A percentile compares a stretch with the other conserved stretches of the same genome.
Conservation (phyloP, 2,888 invertebrate species). For the Monoplex corrugatus region DNA sequence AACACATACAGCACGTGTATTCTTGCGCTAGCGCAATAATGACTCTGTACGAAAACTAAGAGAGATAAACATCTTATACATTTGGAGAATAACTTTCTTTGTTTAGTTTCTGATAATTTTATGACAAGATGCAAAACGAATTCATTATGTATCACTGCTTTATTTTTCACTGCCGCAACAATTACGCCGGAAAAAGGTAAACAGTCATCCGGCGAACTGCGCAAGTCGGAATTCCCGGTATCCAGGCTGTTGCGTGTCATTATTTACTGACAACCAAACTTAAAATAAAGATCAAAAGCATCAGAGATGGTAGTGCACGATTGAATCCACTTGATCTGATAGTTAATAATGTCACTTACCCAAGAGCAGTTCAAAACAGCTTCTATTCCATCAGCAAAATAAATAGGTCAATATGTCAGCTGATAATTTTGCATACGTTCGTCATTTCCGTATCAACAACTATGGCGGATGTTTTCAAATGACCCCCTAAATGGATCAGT, state of each 20-base stretch:
- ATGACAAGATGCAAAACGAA: background rate
- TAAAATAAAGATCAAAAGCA: constrained; percentile 35
- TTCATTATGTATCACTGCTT: constrained; percentile 27
- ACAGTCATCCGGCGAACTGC: constrained; percentile 64
- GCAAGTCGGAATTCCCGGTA: constrained; percentile 72
- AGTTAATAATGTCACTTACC: background rate
- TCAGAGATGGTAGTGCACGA: background rate
- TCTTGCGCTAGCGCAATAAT: constrained; percentile 26
- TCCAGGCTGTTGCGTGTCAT: constrained; percentile 63
- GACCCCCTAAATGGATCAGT: constrained; percentile 22
- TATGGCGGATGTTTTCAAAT: constrained; percentile 77
- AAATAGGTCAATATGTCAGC: constrained; percentile 57
- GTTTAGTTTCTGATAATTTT: background rate
- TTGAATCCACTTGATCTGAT: background rate
- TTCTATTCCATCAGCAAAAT: background rate
- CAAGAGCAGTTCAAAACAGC: background rate
- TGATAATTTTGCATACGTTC: constrained; percentile 57
- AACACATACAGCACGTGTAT: constrained; percentile 34
- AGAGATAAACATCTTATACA: too few species aligned
- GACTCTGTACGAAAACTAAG: background rate
- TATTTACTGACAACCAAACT: constrained; percentile 53
- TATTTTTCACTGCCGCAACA: constrained; percentile 56
- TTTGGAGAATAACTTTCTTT: background rate
- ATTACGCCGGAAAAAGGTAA: constrained; percentile 66
- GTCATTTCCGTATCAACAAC: constrained; percentile 68